Evolutionary conservation across 2,888 invertebrate genomes (phyloP).

Genomic region (Tetropium fuscum): DNA sequence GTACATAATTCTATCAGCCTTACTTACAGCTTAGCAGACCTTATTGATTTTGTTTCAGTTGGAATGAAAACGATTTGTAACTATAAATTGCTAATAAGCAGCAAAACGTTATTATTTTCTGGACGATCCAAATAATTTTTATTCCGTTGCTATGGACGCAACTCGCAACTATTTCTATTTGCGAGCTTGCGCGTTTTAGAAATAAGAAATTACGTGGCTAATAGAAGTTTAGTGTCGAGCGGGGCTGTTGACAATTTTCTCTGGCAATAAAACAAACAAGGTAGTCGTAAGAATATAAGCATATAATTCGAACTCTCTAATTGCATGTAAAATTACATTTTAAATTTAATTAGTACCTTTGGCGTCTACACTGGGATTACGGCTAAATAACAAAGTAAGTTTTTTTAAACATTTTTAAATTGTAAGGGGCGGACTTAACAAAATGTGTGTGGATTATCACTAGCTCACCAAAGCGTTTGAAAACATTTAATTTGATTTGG

Average conservation of each 20-base stretch:
- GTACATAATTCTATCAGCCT: too few species aligned
- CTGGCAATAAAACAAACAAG: constrained; percentile 10
- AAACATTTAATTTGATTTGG: too few species aligned
- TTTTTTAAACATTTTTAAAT: constrained; percentile 1
- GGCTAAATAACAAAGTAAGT: constrained; percentile 24
- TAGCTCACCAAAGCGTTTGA: too few species aligned
- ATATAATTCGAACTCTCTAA: not conserved
- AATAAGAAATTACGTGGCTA: constrained; percentile 53
- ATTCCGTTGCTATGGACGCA: constrained; percentile 26
- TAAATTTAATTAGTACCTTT: not conserved
- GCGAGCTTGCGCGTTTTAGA: constrained; percentile 26
- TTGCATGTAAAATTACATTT: constrained; percentile 1
- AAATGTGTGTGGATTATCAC: too few species aligned
- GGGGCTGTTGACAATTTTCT: constrained; percentile 21
- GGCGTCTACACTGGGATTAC: constrained; percentile 14
- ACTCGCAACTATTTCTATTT: constrained; percentile 26
- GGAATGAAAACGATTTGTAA: constrained; percentile 10
- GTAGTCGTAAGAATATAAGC: not conserved
- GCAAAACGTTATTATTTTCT: constrained; percentile 14
- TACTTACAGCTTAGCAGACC: not conserved
- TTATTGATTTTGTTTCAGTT: constrained; percentile 2
- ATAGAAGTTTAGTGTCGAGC: constrained; percentile 66
- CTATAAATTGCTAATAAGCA: constrained; percentile 16
- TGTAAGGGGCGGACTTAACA: too few species aligned
- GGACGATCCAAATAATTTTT: constrained; percentile 1